Base-by-base conservation (phyloP, 2,797 vertebrate genomes). In the Gymnocypris eckloni region DNA sequence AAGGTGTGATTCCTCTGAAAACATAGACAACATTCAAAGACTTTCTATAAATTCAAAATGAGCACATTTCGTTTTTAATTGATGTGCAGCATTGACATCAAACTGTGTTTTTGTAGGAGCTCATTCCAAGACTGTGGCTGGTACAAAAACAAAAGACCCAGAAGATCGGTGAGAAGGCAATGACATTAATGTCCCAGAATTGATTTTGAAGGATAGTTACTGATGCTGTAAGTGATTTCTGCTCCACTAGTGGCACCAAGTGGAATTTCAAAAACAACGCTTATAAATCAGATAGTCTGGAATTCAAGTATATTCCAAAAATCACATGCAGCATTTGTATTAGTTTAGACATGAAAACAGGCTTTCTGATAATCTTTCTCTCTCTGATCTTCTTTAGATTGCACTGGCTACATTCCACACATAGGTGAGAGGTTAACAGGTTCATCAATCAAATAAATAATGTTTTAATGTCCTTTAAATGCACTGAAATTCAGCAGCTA, bases 41-140 rank as follows among this genome's bases (percentile, higher is more conserved):
- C 45, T 75, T 28, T 52, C 1, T 6, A 39, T 1, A 13, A 54
- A 37, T 37, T 54, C 5, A 37, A 76, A 54, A 78, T 25, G 12
- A 8, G 11, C 16, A 4, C 20, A 37, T n/a, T 66, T 43, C 39
- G 12, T 76, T 70, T 73, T 54, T 87, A 37, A 86, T 28, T 81
- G 4, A 45, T 48, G 41, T 37, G 25, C 59, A 25, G 1, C 5
- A 37, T 22, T 64, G 13, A 83, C 70, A 67, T 28, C 0, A 48
- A 13, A 8, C 20, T 89, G 79, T 88, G 48, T 89, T 69, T 86
- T 86, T 89, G 85, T 72, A 96, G 95, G 95, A 92, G 90, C 92
- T 93, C 4, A 92, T 96, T 78, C 94, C 95, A 0, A 94, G 94
- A 85, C 90, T 92, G 64, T 96, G 95, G 95, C 89, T 96, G 89